Percentiles rank a stretch among this genome's conserved stretches.
Conservation (phyloP, 2,888 invertebrate genomes). For the Chrysolina oricalcia region DNA sequence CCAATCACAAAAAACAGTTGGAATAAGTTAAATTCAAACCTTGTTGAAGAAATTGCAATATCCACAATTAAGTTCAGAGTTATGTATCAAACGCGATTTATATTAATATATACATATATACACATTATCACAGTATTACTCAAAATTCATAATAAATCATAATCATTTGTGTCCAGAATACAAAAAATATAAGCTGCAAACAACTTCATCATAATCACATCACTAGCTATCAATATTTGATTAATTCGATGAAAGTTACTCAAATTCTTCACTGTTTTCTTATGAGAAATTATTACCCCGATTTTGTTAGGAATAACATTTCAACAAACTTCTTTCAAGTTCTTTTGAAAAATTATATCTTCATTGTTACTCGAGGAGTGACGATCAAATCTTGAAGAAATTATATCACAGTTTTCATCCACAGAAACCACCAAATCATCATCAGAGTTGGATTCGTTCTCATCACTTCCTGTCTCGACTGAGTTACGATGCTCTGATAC, state of each 20-base stretch:
- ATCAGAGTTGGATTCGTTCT: neutral
- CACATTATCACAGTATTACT: too few relatives aligned
- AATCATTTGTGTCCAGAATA: too few relatives aligned
- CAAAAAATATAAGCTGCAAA: too few relatives aligned
- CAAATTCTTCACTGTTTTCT: too few relatives aligned
- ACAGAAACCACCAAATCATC: conserved; percentile 3
- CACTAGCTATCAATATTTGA: too few relatives aligned
- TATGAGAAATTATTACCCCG: too few relatives aligned
- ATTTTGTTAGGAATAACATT: too few relatives aligned
- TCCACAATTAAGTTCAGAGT: neutral
- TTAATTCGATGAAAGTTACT: too few relatives aligned
- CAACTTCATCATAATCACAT: too few relatives aligned
- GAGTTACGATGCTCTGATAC: neutral
- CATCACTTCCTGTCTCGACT: neutral
- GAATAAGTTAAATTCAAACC: neutral
- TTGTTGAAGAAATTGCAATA: neutral
- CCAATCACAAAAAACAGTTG: neutral
- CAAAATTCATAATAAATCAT: too few relatives aligned
- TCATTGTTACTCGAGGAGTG: neutral
- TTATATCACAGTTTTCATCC: neutral
- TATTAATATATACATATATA: neutral
- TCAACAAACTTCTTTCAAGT: neutral
- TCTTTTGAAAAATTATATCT: neutral
- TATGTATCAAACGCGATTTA: neutral
- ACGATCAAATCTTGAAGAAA: neutral